phyloP scores from a whole-genome alignment of 1,140 invertebrate genomes.

The Danaus melanippus region DNA sequence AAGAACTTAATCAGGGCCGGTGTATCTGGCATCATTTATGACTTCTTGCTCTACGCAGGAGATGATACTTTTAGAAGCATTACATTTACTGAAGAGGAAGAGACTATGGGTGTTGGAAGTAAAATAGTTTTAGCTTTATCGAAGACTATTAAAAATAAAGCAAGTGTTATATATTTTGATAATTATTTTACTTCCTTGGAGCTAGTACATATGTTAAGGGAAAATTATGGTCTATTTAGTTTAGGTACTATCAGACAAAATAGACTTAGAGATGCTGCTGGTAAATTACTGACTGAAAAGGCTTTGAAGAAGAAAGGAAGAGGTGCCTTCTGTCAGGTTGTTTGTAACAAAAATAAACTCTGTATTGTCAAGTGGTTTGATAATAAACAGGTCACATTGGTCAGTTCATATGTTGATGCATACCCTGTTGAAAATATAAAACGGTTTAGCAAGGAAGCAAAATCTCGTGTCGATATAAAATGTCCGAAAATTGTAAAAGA shows the following conservation, averaged over 20 bases:
- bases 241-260: slow-evolving; percentile 19
- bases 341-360: slow-evolving; percentile 4
- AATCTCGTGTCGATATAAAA: slow-evolving; percentile 35
- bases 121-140: slow-evolving; percentile 16
- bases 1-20: slow-evolving; percentile 20
- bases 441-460: slow-evolving; percentile 25
- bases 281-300: slow-evolving; percentile 15
- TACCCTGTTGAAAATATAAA: slow-evolving; percentile 16
- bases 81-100: slow-evolving; percentile 17
- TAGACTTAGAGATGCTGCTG: slow-evolving; percentile 10
- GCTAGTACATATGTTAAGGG: slow-evolving; percentile 1
- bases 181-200: slow-evolving; percentile 14
- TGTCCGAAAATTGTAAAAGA: slow-evolving; percentile 52
- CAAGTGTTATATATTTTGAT: slow-evolving; percentile 13
- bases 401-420: slow-evolving; percentile 14
- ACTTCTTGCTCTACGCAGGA: slow-evolving; percentile 17
- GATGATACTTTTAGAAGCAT: slow-evolving; percentile 15
- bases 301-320: slow-evolving; percentile 17
- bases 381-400: slow-evolving; percentile 20
- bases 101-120: slow-evolving; percentile 11
- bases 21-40: slow-evolving; percentile 17
- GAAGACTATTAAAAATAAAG: slow-evolving; percentile 11
- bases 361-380: slow-evolving; percentile 20
- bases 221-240: slow-evolving; percentile 13
- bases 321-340: slow-evolving; percentile 14